Conservation (phyloP, 2,113 vertebrate species). For the Atractosteus spatula region DNA sequence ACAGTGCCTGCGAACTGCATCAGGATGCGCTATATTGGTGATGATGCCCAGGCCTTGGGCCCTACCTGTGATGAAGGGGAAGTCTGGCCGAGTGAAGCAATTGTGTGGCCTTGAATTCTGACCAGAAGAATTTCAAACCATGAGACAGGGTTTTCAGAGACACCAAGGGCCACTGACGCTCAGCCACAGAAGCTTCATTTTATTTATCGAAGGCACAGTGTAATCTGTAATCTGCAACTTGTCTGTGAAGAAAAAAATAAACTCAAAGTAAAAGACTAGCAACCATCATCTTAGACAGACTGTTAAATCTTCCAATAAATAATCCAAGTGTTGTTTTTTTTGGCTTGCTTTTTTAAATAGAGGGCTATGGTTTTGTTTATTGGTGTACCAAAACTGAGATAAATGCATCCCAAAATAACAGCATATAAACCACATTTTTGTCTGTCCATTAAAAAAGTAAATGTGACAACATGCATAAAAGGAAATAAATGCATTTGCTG, state of each 20-base stretch:
- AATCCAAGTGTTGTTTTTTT: not conserved
- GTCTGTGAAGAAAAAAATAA: conserved; percentile 38
- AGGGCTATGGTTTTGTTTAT: too few species aligned
- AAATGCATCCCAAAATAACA: not conserved
- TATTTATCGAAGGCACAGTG: conserved; percentile 39
- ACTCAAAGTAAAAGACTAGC: conserved; percentile 32
- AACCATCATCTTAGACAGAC: conserved; percentile 30
- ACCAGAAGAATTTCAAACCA: conserved; percentile 30
- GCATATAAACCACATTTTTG: not conserved
- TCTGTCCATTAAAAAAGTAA: not conserved
- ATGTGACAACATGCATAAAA: not conserved
- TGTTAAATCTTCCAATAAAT: not conserved
- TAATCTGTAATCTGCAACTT: conserved; percentile 39
- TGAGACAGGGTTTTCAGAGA: conserved; percentile 21
- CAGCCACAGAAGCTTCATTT: conserved; percentile 35
- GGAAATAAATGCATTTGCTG: too few species aligned
- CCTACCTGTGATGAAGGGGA: conserved; percentile 63
- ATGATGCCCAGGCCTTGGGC: conserved; percentile 71
- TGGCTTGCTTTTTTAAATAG: too few species aligned
- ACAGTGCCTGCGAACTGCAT: conserved; percentile 60
- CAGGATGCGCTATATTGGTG: conserved; percentile 74
- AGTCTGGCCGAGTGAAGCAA: conserved; percentile 57
- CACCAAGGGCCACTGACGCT: conserved; percentile 34
- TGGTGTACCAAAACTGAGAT: too few species aligned
- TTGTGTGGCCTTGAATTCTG: conserved; percentile 35